Evolutionary conservation across 2,113 vertebrate species (phyloP), one percentile per base, ranked within the genome.

Genomic region (Gasterosteus aculeatus): DNA sequence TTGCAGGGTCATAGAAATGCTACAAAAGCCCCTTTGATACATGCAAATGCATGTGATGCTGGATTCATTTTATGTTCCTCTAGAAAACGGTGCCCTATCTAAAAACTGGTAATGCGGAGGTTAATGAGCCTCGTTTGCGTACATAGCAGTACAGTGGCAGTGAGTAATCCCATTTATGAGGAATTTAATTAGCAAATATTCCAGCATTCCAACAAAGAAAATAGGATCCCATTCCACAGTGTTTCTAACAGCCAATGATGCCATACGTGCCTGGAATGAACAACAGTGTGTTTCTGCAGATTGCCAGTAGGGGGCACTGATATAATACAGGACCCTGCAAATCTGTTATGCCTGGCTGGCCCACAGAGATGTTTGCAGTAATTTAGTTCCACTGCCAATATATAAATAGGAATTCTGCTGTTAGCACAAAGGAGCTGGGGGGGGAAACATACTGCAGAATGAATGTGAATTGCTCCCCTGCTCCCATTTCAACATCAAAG

Each of bases 401-500:
- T 93, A 94, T 93, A 93, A 92, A 93, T 92, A 94, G 92, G 90
- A 93, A 92, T 93, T 93, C 89, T 92, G 90, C 91, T 92, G 89
- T 93, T 93, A 93, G 91, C 91, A 91, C 90, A 92, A 93, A 93
- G 92, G 89, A 87, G 90, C 39, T 38, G 75, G 81, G 85, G 75
- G 75, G 62, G 57, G 26, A 18, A 80, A 91, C 90, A 93, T 88
- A 92, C 85, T 85, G 88, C 86, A 78, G 92, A 93, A 92, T 92
- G 90, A 93, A 93, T 94, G 92, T 84, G 92, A 93, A 93, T 93
- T 90, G 92, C 91, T 93, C 93, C 91, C 90, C 81, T 88, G 92
- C 90, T 93, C 90, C 91, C 88, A 91, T 92, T 93, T 93, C 85
- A 87, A 94, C 93, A 94, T 94, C 93, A 94, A 94, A 94, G 93